Evolutionary conservation across 2,888 invertebrate genomes (phyloP).

Genomic region (Pollenia griseotomentosa): DNA sequence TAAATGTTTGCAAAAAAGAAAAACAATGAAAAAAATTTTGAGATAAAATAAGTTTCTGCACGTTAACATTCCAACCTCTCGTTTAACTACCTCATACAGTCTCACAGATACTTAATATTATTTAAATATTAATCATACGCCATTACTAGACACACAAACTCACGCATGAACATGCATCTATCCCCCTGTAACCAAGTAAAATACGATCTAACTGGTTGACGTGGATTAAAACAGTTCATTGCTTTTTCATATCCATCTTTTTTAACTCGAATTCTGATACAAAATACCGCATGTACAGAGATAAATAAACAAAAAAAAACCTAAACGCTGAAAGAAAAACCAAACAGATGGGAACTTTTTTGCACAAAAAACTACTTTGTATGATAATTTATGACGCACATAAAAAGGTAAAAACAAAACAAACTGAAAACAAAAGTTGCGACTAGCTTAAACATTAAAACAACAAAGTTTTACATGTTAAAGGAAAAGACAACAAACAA

Average conservation of each 20-base stretch:
- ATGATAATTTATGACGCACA: constrained; percentile 59
- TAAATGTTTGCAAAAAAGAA: neutral
- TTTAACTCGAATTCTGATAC: neutral
- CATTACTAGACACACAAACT: neutral
- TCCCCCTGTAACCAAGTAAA: neutral
- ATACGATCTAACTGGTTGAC: constrained; percentile 35
- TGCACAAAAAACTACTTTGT: constrained; percentile 15
- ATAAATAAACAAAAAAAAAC: neutral
- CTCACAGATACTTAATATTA: constrained; percentile 37
- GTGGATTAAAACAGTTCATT: constrained; percentile 49
- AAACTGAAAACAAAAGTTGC: constrained; percentile 44
- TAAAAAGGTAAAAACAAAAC: constrained; percentile 41
- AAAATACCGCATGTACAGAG: constrained; percentile 22
- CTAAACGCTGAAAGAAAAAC: constrained; percentile 5
- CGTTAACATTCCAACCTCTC: constrained; percentile 13
- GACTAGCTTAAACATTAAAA: constrained; percentile 21
- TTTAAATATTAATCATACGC: constrained; percentile 63
- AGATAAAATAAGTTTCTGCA: constrained; percentile 12
- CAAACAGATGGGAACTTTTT: constrained; percentile 50
- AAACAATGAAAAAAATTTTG: neutral
- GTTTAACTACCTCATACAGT: neutral
- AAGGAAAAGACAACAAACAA: constrained; percentile 23
- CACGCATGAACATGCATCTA: neutral
- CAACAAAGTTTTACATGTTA: constrained; percentile 40
- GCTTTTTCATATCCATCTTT: neutral